A percentile compares a stretch with the other conserved stretches of the same genome.
These are phyloP conservation scores for Cephalopterus ornatus DNA, from an alignment of 2,113 vertebrate genomes.

Conservation along the genomic window DNA sequence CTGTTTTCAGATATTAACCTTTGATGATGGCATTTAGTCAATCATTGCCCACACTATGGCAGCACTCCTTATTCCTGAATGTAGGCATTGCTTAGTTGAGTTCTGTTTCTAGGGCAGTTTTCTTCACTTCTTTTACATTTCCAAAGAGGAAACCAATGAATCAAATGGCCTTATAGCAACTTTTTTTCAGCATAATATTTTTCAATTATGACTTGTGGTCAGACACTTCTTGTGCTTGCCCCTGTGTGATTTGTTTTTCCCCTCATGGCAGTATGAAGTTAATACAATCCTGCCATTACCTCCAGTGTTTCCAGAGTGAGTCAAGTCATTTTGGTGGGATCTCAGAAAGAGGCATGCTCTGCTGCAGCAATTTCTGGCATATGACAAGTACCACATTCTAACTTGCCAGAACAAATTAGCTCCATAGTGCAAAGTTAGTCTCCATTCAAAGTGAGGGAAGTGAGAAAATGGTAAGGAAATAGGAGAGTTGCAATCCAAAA, in stretches of 20 bases:
- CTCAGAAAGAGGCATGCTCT: not conserved
- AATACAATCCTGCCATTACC: not conserved
- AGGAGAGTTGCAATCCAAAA: not conserved
- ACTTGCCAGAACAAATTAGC: not conserved
- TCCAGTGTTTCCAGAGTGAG: not conserved
- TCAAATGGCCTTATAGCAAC: not conserved
- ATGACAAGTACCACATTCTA: not conserved
- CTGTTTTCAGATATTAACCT: not conserved
- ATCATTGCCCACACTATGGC: not conserved
- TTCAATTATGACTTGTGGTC: not conserved
- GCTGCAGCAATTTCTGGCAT: not conserved
- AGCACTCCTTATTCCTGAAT: not conserved
- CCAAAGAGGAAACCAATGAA: not conserved
- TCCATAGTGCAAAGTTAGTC: not conserved
- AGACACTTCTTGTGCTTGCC: not conserved
- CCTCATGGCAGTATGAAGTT: not conserved
- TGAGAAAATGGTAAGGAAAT: not conserved
- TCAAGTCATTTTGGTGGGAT: not conserved
- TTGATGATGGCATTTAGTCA: not conserved
- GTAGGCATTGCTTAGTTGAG: not conserved
- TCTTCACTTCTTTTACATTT: not conserved
- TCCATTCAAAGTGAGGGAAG: not conserved
- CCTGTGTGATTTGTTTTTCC: not conserved
- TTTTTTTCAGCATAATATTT: not conserved
- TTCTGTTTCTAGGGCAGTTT: not conserved